A percentile compares a stretch with the other conserved stretches of the same genome.
Conservation (phyloP, 92 coral and sea anemone species). For the Phymanthus crucifer region DNA sequence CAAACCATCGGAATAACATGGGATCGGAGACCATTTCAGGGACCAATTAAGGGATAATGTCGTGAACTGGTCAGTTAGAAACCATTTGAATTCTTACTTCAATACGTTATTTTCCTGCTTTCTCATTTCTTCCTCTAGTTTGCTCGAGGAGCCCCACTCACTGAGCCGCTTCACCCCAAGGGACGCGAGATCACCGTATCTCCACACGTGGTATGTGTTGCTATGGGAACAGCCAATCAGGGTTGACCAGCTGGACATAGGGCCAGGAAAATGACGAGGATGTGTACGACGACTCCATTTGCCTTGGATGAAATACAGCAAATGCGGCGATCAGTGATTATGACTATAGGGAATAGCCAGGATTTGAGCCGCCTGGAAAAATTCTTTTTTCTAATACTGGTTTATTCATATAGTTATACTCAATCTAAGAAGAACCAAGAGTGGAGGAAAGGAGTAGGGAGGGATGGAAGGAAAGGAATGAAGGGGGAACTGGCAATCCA, state of each 20-base stretch:
- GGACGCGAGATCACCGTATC: slow-evolving; percentile 81
- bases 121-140: slow-evolving; percentile 65
- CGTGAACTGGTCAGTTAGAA: too few species aligned
- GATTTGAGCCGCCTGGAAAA: too few species aligned
- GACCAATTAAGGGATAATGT: too few species aligned
- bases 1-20: too few species aligned
- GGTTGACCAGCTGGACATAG: slow-evolving; percentile 89
- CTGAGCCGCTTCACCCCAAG: slow-evolving; percentile 75
- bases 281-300: slow-evolving; percentile 82
- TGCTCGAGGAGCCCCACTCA: slow-evolving; percentile 86
- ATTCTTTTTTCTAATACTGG: too few species aligned
- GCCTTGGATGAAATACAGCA: slow-evolving; percentile 41
- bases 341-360: too few species aligned
- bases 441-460: too few species aligned
- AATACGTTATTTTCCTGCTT: slow-evolving; percentile 48
- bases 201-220: slow-evolving; percentile 72
- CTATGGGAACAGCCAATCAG: slow-evolving; percentile 94
- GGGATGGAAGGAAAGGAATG: too few species aligned
- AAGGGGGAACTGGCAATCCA: too few species aligned
- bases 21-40: too few species aligned
- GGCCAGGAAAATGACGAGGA: slow-evolving; percentile 85
- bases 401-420: too few species aligned
- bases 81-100: slow-evolving; percentile 57
- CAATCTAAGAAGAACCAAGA: too few species aligned
- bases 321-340: neutral